These are phyloP conservation scores for Cardiocondyla obscurior DNA, from an alignment of 1,140 invertebrate genomes.

Conservation along the genomic window DNA sequence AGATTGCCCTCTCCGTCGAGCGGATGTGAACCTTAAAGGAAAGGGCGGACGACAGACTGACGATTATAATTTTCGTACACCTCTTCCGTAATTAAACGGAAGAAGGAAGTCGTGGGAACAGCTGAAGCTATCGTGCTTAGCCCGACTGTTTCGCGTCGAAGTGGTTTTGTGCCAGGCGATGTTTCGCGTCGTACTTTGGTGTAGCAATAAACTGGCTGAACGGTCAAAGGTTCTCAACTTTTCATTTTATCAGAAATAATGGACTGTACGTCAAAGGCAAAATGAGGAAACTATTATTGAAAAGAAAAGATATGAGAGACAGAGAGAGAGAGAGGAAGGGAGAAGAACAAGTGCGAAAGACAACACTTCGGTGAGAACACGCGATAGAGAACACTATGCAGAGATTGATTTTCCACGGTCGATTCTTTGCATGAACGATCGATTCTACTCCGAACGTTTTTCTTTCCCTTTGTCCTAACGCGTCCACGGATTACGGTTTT, in stretches of 20 bases:
- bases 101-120: conserved; percentile 48
- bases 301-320: conserved; percentile 9
- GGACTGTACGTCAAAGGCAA: conserved; percentile 50
- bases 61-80: conserved; percentile 30
- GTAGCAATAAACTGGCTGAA: conserved; percentile 76
- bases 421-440: conserved; percentile 43
- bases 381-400: neutral
- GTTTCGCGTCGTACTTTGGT: conserved; percentile 70
- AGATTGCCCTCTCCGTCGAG: conserved; percentile 2
- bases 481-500: conserved; percentile 42
- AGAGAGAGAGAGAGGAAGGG: neutral
- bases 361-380: conserved; percentile 35
- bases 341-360: conserved; percentile 9
- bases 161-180: conserved; percentile 78
- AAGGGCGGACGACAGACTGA: neutral
- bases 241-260: conserved; percentile 69
- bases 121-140: conserved; percentile 75
- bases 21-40: conserved; percentile 46
- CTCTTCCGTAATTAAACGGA: conserved; percentile 63
- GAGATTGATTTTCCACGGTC: conserved; percentile 62
- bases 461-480: conserved; percentile 46
- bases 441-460: conserved; percentile 28
- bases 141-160: conserved; percentile 78
- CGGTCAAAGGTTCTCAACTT: conserved; percentile 75
- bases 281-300: conserved; percentile 28